These are phyloP conservation scores for Dryocosmus kuriphilus DNA, from an alignment of 2,888 invertebrate species.

Conservation along the genomic window DNA sequence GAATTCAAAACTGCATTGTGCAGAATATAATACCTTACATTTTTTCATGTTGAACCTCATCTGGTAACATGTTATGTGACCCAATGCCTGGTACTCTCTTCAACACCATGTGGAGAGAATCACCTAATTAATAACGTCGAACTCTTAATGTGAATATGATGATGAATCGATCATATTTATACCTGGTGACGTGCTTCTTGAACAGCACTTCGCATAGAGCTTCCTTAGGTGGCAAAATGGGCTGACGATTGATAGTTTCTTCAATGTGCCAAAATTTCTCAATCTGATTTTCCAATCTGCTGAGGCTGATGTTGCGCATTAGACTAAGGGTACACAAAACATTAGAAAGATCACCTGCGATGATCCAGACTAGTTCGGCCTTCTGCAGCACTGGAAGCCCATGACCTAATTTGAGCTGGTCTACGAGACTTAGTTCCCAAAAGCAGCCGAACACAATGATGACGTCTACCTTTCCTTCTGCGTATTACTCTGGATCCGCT, in stretches of 20 bases:
- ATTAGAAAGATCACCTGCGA: conserved; percentile 33
- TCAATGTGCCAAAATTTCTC: conserved; percentile 58
- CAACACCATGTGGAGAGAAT: too few species aligned
- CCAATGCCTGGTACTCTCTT: neutral
- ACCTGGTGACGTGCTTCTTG: neutral
- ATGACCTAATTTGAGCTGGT: too few species aligned
- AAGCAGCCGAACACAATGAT: too few species aligned
- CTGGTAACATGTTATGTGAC: neutral
- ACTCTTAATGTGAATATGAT: conserved; percentile 38
- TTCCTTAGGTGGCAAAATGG: conserved; percentile 50
- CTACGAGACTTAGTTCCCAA: too few species aligned
- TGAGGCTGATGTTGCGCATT: conserved; percentile 32
- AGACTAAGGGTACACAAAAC: conserved; percentile 52
- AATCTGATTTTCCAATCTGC: neutral
- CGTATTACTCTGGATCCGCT: conserved; percentile 3
- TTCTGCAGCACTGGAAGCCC: neutral
- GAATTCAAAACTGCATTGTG: conserved; percentile 42
- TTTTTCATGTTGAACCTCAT: neutral
- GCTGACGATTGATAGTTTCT: conserved; percentile 44
- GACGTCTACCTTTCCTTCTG: neutral
- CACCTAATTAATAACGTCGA: too few species aligned
- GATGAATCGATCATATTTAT: conserved; percentile 48
- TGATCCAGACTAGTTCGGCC: conserved; percentile 11
- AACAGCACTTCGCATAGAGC: conserved; percentile 18
- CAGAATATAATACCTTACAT: conserved; percentile 16